Evolutionary conservation across 92 coral and sea anemone genomes (phyloP), one percentile per base, ranked within the genome.

Genomic region (Epizoanthus illoricatus): DNA sequence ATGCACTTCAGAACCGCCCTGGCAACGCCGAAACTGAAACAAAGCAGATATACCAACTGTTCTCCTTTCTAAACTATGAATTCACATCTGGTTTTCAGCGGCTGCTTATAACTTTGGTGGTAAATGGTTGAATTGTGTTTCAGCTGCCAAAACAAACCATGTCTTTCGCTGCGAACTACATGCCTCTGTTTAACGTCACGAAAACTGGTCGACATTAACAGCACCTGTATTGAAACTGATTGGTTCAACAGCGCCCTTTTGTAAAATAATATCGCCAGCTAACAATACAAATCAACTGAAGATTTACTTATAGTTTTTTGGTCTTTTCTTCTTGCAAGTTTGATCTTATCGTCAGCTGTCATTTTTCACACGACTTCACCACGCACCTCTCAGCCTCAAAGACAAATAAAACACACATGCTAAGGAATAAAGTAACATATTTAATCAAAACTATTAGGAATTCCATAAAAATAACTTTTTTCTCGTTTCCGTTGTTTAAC

Each of bases 321-420:
- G 80, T 40, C 28, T n/a, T 76, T 62, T 60, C 70, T n/a, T 41
- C 21, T 60, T 20, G 49, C 56, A 39, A 76, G 65, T 62, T 40
- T 41, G 81, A 18, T 76, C 69, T 76, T 76, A 56, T 42, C 45
- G 11, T 13, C 55, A 76, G 52, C 33, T 2, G 33, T 39, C 12
- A 15, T 11, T 3, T 76, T 40, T 36, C 56, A 40, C 40, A 76
- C 55, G 58, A 62, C 12, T 62, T 17, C 56, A 52, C 2, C 56
- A 52, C 56, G 12, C 56, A 52, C 16, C 56, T 10, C 56, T 52
- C 56, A 52, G 56, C 15, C 56, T 52, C 56, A 52, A 52, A 52
- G 56, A 21, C 55, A 18, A 40, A 60, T 36, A 12, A 39, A 28
- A 6, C 45, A 55, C 15, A 11, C 33, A 18, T 20, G 24, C 2